These are phyloP conservation scores for Vanessa cardui DNA, from an alignment of 2,888 invertebrate species.

Conservation along the genomic window DNA sequence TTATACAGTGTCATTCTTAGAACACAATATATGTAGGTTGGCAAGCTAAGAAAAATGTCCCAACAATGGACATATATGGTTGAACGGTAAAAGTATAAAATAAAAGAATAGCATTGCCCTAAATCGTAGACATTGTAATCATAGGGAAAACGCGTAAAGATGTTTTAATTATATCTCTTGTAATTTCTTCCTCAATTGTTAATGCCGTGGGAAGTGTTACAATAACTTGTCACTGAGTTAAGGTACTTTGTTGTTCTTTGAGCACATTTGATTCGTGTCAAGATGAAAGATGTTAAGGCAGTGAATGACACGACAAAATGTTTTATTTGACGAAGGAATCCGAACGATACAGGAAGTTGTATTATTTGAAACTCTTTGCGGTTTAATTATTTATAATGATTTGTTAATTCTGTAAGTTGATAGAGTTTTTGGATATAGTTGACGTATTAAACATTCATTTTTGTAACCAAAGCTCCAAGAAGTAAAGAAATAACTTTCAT, in stretches of 20 bases:
- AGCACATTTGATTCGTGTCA: constrained; percentile 1
- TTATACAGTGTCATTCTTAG: too few species aligned
- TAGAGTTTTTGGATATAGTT: too few species aligned
- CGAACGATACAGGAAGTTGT: too few species aligned
- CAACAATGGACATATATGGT: neutral
- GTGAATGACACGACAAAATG: neutral
- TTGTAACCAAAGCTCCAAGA: too few species aligned
- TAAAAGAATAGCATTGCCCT: constrained; percentile 18
- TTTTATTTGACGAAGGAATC: too few species aligned
- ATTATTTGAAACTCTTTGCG: too few species aligned
- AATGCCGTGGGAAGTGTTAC: constrained; percentile 41
- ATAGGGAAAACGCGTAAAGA: constrained; percentile 1
- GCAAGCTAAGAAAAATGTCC: too few species aligned
- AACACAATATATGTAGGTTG: too few species aligned
- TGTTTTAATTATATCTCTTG: neutral
- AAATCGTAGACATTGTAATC: constrained; percentile 10
- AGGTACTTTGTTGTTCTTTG: neutral
- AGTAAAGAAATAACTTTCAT: too few species aligned
- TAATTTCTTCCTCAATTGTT: constrained; percentile 20
- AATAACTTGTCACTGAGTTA: constrained; percentile 4
- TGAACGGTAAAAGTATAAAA: constrained; percentile 1
- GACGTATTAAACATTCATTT: too few species aligned
- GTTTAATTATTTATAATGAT: too few species aligned
- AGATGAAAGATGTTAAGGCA: neutral
- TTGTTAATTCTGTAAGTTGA: too few species aligned